phyloP scores from a whole-genome alignment of 2,888 invertebrate species.

The Caenorhabditis zanzibari region DNA sequence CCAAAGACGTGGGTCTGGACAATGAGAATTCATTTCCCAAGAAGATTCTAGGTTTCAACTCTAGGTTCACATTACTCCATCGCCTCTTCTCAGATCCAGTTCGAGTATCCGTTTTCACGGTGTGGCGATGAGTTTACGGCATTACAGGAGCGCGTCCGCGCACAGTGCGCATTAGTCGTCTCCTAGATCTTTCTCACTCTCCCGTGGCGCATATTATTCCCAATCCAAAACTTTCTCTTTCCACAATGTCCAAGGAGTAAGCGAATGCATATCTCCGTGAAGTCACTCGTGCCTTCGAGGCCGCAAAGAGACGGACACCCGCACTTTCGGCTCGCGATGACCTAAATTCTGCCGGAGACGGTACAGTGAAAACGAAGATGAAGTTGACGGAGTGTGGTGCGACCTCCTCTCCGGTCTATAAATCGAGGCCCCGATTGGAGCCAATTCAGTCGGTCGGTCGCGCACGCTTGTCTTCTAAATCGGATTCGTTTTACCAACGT shows the following conservation, averaged over 20 bases:
- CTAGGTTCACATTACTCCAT: not conserved
- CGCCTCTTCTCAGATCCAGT: conserved; percentile 22
- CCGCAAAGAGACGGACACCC: conserved; percentile 50
- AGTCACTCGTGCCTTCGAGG: conserved; percentile 48
- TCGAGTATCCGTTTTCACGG: conserved; percentile 28
- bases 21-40: not conserved
- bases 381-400: conserved; percentile 18
- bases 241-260: conserved; percentile 21
- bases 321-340: conserved; percentile 62
- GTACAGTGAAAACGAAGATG: conserved; percentile 6
- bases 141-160: conserved; percentile 52
- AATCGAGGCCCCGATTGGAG: conserved; percentile 52
- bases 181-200: conserved; percentile 43
- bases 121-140: conserved; percentile 53
- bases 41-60: not conserved
- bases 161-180: conserved; percentile 62
- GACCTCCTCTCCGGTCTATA: conserved; percentile 54
- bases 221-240: conserved; percentile 56
- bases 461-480: conserved; percentile 26
- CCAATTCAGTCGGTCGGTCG: conserved; percentile 38
- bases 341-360: conserved; percentile 40
- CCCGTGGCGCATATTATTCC: conserved; percentile 59
- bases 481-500: conserved; percentile 61
- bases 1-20: too few relatives aligned
- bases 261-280: conserved; percentile 61